These are phyloP conservation scores for Tipula unca DNA, from an alignment of 2,888 invertebrate species.

Conservation along the genomic window DNA sequence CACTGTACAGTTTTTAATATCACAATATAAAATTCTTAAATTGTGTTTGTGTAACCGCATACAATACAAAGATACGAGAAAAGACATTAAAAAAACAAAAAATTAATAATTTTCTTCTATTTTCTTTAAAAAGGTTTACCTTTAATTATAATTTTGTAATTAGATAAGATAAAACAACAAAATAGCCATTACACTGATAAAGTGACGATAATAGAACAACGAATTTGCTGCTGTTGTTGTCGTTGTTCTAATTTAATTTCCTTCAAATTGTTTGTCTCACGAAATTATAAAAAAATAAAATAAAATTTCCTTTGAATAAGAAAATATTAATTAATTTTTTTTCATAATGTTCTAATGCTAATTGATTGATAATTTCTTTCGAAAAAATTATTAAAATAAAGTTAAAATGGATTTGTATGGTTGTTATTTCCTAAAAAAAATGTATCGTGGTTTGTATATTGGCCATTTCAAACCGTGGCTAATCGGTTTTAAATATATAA, in stretches of 20 bases:
- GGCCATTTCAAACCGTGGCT: too few species aligned
- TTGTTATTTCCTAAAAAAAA: neutral
- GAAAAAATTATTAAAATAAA: neutral
- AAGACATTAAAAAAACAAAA: neutral
- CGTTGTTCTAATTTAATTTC: neutral
- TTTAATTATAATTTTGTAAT: neutral
- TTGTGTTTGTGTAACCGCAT: neutral
- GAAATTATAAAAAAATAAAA: neutral
- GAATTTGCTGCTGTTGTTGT: neutral
- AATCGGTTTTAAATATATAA: too few species aligned
- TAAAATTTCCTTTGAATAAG: neutral
- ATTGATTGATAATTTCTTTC: neutral
- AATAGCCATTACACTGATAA: neutral
- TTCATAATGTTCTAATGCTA: neutral
- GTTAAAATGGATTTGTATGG: neutral
- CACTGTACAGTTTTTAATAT: neutral
- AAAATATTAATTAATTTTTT: neutral
- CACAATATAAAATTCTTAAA: neutral
- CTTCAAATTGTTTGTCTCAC: neutral
- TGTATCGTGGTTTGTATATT: neutral
- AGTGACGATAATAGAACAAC: neutral
- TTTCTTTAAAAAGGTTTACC: neutral
- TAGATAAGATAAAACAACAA: neutral
- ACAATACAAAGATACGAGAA: neutral
- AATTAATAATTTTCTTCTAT: neutral